phyloP scores from a whole-genome alignment of 2,888 invertebrate species.

The Drosophila kokeensis region DNA sequence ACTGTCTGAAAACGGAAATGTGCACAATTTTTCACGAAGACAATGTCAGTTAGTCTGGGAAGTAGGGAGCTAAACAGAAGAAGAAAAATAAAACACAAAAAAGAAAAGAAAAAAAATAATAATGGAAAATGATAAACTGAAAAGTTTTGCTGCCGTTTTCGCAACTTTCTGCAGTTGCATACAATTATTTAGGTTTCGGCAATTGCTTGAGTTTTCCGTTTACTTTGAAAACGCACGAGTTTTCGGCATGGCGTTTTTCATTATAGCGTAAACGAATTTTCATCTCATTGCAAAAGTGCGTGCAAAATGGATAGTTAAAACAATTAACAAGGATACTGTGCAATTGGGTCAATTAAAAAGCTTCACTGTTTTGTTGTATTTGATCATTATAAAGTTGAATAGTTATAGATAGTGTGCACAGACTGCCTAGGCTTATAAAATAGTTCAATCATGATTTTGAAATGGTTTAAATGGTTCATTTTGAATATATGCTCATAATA shows the following conservation, averaged over 20 bases:
- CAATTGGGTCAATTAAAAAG: conserved; percentile 52
- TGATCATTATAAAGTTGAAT: too few species aligned
- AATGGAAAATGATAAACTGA: conserved; percentile 60
- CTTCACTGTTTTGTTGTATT: too few species aligned
- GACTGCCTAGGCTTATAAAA: not conserved
- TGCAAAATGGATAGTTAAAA: conserved; percentile 52
- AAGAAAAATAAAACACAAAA: conserved; percentile 8
- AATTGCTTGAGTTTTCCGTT: conserved; percentile 70
- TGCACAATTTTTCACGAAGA: conserved; percentile 80
- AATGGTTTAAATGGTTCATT: not conserved
- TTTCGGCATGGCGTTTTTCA: conserved; percentile 48
- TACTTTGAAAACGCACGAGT: too few species aligned
- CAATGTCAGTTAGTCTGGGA: conserved; percentile 67
- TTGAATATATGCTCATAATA: not conserved
- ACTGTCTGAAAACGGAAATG: conserved; percentile 74
- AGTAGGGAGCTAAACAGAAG: conserved; percentile 22
- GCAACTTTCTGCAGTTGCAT: conserved; percentile 63
- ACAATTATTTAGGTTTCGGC: conserved; percentile 70
- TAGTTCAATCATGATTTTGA: not conserved
- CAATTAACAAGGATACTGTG: conserved; percentile 18
- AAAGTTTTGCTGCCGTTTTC: conserved; percentile 57
- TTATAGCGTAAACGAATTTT: conserved; percentile 30
- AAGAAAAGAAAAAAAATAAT: conserved; percentile 6
- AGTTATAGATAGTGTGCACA: not conserved
- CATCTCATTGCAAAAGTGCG: conserved; percentile 49